These are phyloP conservation scores for Falco columbarius DNA, from an alignment of 2,797 vertebrate species.

Conservation along the genomic window DNA sequence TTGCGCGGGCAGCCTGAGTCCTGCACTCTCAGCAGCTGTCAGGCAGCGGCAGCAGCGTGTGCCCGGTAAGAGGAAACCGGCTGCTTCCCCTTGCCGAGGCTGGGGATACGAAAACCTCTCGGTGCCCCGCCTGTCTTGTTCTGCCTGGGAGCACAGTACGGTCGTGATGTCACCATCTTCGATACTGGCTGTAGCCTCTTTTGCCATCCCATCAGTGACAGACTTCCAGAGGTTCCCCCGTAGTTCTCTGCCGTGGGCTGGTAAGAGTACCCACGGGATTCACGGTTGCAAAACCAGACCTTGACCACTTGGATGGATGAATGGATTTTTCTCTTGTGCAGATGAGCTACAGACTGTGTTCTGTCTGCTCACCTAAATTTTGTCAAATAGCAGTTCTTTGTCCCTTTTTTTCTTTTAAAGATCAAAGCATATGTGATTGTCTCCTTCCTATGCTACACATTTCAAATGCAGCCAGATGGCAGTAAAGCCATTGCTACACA, in stretches of 20 bases:
- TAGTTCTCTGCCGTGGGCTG: background rate
- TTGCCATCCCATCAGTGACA: accelerated
- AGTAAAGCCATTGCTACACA: background rate
- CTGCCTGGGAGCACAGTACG: too few species aligned
- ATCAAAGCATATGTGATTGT: background rate
- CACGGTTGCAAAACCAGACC: background rate
- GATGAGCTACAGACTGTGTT: background rate
- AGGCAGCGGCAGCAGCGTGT: accelerated
- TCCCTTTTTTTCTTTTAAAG: background rate
- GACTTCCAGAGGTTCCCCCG: accelerated
- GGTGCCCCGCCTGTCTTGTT: accelerated
- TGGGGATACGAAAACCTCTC: too few species aligned
- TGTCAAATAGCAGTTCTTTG: background rate
- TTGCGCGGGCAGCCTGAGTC: too few species aligned
- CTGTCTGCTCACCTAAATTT: background rate
- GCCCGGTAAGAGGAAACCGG: accelerated
- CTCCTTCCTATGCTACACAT: background rate
- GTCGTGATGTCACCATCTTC: accelerated
- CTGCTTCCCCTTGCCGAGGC: background rate
- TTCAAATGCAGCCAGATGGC: background rate
- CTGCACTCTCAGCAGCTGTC: too few species aligned
- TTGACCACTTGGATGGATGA: accelerated
- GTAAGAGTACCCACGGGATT: background rate
- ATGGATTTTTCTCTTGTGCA: background rate
- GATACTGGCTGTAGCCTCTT: too few species aligned